Base-by-base conservation (phyloP, 2,113 vertebrate genomes). In the Zingel zingel region DNA sequence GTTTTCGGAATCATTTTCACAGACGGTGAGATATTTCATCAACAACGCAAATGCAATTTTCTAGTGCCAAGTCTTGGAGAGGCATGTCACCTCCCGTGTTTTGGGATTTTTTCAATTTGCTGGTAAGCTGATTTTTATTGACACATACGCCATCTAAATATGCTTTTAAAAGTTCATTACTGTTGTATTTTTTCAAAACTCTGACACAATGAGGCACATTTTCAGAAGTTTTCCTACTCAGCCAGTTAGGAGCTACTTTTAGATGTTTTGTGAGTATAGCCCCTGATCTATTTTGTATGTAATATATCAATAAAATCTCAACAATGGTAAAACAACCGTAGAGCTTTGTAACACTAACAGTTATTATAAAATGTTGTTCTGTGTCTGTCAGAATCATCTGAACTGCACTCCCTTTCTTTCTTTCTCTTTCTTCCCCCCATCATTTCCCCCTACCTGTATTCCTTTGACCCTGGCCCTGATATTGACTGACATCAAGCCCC, bases 401-500 rank as follows among this genome's bases (percentile, higher is more conserved):
- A 64, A 25, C 50, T 25, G 15, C 23, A n/a, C 13, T 36, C 33
- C 7, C 39, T 63, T 30, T 36, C 18, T 23, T 9, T 61, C 18
- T n/a, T 48, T 58, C 30, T 76, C 70, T 14, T 53, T 23, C 39
- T 25, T 21, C 2, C 30, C 21, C 5, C 3, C 0, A 45, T 15
- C 8, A 39, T 6, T 19, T 2, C 62, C 21, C 19, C 19, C 48
- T 11, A 11, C 7, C 0, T 45, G 23, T 66, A 18, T 67, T 75
- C 27, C 21, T 71, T 82, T 81, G 57, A 77, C 76, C 78, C 53
- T 84, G 67, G 89, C 76, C 66, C 78, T 79, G 68, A 66, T 82
- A 83, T 74, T 77, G 75, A 90, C 82, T 84, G 70, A 88, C 70
- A 69, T 56, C 78, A 65, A 80, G 36, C 48, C n/a, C 57, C 85